These are phyloP conservation scores for Heterohyrax brucei DNA, from an alignment of 2,797 vertebrate species.

Conservation along the genomic window DNA sequence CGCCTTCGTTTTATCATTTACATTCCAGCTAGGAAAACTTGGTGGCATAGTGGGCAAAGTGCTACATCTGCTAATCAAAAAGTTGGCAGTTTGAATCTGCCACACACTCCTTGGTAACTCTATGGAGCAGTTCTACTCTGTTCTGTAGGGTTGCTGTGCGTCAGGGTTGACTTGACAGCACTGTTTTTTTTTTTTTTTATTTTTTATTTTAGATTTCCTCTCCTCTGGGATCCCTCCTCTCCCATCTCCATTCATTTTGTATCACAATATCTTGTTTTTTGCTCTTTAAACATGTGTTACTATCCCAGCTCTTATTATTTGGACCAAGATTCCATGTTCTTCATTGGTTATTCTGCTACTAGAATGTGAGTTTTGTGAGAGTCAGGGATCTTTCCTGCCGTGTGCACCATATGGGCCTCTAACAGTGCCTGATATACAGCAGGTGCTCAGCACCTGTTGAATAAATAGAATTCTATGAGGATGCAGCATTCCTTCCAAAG, in stretches of 20 bases:
- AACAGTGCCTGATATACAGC: not conserved
- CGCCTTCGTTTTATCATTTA: not conserved
- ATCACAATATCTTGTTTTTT: not conserved
- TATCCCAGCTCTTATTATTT: not conserved
- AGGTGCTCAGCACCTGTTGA: not conserved
- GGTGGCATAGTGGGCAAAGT: too few relatives aligned
- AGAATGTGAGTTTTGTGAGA: not conserved
- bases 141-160: too few relatives aligned
- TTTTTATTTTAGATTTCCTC: not conserved
- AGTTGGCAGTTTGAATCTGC: too few relatives aligned
- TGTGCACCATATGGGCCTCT: not conserved
- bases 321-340: not conserved
- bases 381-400: not conserved
- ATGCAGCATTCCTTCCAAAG: not conserved
- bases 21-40: too few relatives aligned
- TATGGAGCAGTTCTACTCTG: too few relatives aligned
- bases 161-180: too few relatives aligned
- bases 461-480: not conserved
- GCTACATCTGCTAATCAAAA: too few relatives aligned
- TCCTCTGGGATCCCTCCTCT: not conserved
- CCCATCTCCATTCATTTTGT: not conserved
- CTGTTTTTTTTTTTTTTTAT: too few relatives aligned
- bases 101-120: too few relatives aligned
- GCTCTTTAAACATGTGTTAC: not conserved
- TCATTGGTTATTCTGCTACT: not conserved